Evolutionary conservation across 2,797 vertebrate genomes (phyloP), one percentile per base, ranked within the genome.

Genomic region (Clamator glandarius): DNA sequence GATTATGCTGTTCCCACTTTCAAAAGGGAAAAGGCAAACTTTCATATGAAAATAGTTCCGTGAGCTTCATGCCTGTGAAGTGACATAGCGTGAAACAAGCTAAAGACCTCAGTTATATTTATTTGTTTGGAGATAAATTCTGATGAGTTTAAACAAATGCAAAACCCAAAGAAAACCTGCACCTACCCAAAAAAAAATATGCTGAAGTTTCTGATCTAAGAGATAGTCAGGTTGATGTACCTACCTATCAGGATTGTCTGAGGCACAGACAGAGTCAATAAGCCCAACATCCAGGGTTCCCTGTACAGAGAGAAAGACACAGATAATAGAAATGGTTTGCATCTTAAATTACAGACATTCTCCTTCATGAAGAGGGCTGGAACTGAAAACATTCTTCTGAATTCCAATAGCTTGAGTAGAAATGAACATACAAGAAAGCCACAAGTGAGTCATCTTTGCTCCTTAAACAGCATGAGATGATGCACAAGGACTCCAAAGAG

Each of bases 191-290:
- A 66, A 66, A n/a, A 72, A 85, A 81, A 39, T 26, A 57, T 0
- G 20, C 61, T 12, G 63, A 18, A 79, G n/a, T 70, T 94, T 96
- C 76, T 69, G 39, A 54, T 58, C 46, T 78, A 70, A 62, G 36
- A 91, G 66, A 57, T 23, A 20, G 20, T 57, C 31, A 82, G 21
- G 23, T 19, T 72, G 55, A 24, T 82, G 52, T 74, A 35, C 98
- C 94, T 97, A 99, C 99, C 99, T 98, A 85, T 99, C 99, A 9
- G 99, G 99, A 96, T 98, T 99, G 97, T 99, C 99, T 6, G 99
- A 99, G 5, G 99, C 99, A 74, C 99, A 99, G 51, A 99, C 99
- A 0, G 99, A 99, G 95, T 99, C 99, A 48, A 99, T 99, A 94
- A 99, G 98, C 14, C 99, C 99, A 48, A 99, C 99, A 64, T 99